Conservation (phyloP, 2,797 vertebrate genomes). For the Ctenosaura bakeri region DNA sequence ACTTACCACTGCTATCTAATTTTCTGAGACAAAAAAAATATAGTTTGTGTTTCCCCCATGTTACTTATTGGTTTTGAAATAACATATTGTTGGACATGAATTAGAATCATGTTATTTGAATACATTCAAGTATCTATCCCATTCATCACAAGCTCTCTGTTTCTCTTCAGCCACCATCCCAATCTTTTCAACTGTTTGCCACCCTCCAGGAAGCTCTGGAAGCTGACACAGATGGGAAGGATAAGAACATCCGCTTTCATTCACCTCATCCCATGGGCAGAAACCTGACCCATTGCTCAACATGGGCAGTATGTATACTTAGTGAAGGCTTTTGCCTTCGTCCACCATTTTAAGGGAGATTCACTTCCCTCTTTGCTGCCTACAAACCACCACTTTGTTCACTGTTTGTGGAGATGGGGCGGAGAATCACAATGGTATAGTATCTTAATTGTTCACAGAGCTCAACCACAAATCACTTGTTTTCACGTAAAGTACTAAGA, state of each 20-base stretch:
- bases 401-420: background rate
- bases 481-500: conserved; percentile 12
- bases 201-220: too few species aligned
- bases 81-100: background rate
- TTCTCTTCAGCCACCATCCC: too few species aligned
- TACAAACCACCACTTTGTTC: too few species aligned
- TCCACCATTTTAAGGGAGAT: too few species aligned
- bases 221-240: background rate
- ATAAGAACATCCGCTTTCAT: background rate
- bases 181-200: too few species aligned
- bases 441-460: background rate
- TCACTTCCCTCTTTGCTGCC: too few species aligned
- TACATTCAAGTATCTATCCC: background rate
- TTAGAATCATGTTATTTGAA: background rate
- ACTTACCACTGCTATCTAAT: background rate
- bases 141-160: too few species aligned
- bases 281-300: background rate
- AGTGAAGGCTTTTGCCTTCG: too few species aligned
- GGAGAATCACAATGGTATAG: background rate
- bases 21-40: background rate
- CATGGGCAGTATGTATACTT: too few species aligned
- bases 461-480: conserved; percentile 8
- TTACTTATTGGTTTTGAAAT: background rate
- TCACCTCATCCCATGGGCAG: background rate
- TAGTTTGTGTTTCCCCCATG: background rate